These are phyloP conservation scores for Halcyon malimbica DNA, from an alignment of 2,113 vertebrate genomes.

Conservation along the genomic window DNA sequence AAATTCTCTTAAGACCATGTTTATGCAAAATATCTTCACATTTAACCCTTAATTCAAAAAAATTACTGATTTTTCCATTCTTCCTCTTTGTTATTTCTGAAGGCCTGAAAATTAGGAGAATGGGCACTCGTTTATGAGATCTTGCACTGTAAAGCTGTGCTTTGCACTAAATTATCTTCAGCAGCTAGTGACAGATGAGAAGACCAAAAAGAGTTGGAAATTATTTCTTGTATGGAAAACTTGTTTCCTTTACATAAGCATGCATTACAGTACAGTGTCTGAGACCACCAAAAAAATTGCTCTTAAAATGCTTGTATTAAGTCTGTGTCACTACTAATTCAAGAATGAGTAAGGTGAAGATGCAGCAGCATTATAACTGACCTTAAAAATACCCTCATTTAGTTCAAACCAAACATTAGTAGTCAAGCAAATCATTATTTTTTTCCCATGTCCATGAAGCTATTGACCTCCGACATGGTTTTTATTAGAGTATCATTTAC, in stretches of 20 bases:
- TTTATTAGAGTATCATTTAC: slow-evolving; percentile 63
- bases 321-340: background rate
- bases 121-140: background rate
- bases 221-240: background rate
- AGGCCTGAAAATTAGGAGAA: background rate
- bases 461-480: slow-evolving; percentile 56
- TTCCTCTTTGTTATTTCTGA: background rate
- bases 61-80: background rate
- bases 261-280: background rate
- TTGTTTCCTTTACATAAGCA: background rate
- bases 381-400: slow-evolving; percentile 8
- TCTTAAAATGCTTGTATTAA: background rate
- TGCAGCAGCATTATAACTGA: background rate
- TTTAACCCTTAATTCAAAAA: background rate
- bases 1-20: background rate
- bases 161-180: background rate
- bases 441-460: slow-evolving; percentile 19
- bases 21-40: background rate
- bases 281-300: background rate
- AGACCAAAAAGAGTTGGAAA: background rate
- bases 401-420: slow-evolving; percentile 33
- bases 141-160: background rate
- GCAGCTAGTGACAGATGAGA: background rate
- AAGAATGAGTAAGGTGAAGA: background rate
- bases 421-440: slow-evolving; percentile 53